Evolutionary conservation across 2,797 vertebrate genomes (phyloP).

Genomic region (Cephalopachus bancanus): DNA sequence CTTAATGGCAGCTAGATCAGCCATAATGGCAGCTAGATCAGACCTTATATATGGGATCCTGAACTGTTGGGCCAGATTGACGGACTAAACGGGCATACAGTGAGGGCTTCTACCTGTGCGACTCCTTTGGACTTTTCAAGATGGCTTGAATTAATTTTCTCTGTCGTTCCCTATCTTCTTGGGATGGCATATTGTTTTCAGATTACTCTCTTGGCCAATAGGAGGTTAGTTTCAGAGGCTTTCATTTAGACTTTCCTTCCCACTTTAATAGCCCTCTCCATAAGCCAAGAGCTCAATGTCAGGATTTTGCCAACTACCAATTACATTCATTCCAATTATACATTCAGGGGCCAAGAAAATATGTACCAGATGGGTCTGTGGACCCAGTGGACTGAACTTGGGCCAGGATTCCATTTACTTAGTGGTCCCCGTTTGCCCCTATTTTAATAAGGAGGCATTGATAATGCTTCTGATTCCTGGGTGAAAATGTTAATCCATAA

Average conservation of each 20-base stretch:
- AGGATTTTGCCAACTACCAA: neutral
- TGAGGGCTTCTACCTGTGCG: neutral
- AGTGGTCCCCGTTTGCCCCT: neutral
- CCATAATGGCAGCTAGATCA: neutral
- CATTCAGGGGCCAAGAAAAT: constrained; percentile 12
- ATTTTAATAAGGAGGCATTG: neutral
- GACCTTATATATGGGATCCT: neutral
- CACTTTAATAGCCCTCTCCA: neutral
- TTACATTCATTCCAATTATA: constrained; percentile 20
- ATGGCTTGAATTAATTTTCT: neutral
- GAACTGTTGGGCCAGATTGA: neutral
- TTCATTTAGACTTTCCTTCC: constrained; percentile 8
- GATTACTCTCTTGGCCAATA: neutral
- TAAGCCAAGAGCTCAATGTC: neutral
- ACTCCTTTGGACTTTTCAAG: neutral
- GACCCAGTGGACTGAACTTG: constrained; percentile 27
- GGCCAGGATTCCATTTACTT: constrained; percentile 50
- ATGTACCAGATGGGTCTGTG: neutral
- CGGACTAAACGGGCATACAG: neutral
- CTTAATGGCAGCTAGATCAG: neutral
- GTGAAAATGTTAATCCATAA: constrained; percentile 7
- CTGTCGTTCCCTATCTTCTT: neutral
- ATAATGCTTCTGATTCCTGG: neutral
- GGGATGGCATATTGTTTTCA: neutral
- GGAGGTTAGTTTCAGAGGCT: neutral